These are phyloP conservation scores for Azorinus chamasolen DNA, from an alignment of 2,888 invertebrate genomes.

Conservation along the genomic window DNA sequence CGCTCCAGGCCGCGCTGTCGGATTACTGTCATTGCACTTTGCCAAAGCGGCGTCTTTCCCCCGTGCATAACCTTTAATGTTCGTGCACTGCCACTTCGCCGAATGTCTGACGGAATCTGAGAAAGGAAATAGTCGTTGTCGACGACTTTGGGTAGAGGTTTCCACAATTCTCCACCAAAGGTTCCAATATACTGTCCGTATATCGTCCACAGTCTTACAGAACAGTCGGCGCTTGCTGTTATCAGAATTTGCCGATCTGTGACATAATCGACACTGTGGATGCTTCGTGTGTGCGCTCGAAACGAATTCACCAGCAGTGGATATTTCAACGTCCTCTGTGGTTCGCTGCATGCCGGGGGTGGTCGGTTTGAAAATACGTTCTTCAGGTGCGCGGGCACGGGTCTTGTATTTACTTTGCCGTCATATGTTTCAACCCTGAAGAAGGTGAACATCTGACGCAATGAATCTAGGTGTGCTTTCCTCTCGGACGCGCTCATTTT, in stretches of 20 bases:
- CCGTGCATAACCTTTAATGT: constrained; percentile 89
- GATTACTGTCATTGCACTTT: constrained; percentile 63
- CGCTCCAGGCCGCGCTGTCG: constrained; percentile 53
- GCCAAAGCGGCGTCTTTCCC: constrained; percentile 72
- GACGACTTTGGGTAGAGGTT: constrained; percentile 86
- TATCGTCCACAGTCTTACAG: constrained; percentile 86
- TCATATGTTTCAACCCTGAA: constrained; percentile 65
- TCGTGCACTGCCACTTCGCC: constrained; percentile 91
- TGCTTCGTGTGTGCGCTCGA: constrained; percentile 90
- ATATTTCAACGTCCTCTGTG: constrained; percentile 68
- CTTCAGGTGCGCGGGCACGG: constrained; percentile 43
- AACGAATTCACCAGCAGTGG: constrained; percentile 86
- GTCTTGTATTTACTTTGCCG: constrained; percentile 23
- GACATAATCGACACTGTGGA: constrained; percentile 90
- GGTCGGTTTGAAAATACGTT: constrained; percentile 65
- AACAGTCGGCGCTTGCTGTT: constrained; percentile 90
- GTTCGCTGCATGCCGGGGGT: constrained; percentile 71
- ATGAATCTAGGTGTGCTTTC: constrained; percentile 51
- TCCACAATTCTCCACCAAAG: constrained; percentile 92
- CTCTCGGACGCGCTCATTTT: constrained; percentile 47
- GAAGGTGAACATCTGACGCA: constrained; percentile 70
- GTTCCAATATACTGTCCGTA: constrained; percentile 89
- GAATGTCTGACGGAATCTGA: constrained; percentile 91
- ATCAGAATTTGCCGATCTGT: constrained; percentile 90
- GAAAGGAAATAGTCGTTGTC: constrained; percentile 75